Evolutionary conservation across 2,113 vertebrate species (phyloP), one percentile per base, ranked within the genome.

Genomic region (Stigmatopora argus): DNA sequence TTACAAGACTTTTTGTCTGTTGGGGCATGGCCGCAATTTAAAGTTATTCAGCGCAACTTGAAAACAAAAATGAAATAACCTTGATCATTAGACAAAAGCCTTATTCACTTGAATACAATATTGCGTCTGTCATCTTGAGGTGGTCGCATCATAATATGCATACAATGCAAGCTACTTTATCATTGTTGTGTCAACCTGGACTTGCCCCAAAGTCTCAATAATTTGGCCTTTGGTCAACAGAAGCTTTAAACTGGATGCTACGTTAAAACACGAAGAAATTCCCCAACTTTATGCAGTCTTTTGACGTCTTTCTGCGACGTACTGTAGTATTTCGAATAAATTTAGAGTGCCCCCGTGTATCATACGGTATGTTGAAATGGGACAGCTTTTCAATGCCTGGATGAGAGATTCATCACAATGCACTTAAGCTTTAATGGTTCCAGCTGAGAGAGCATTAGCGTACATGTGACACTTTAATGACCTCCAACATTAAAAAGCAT

Each of bases 401-500:
- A 41, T 46, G 5, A 51, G 58, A 52, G 46, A 49, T 65, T 57
- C 31, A 74, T 84, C 60, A 59, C 56, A 66, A 21, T 64, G 19
- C 31, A 56, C 63, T 63, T 63, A 41, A 58, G 47, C 57, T 63
- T 76, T 66, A 71, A 67, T 64, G 73, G 60, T 73, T 83, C 62
- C 59, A 62, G 10, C 59, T 62, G 61, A 75, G 69, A 41, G 47
- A 59, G 45, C 74, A 65, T 73, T 51, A 77, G 47, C 2, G 19
- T 67, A 58, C 65, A 70, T 55, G 70, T 55, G 47, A 58, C 67
- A 67, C 64, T 68, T 65, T 71, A 74, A 76, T 56, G 58, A 78
- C 73, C 65, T 12, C 0, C 0, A 53, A 64, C 62, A 66, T 68
- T 67, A 66, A 65, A 75, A 74, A 14, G 60, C 60, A 60, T 64